Percentiles rank a stretch among this genome's conserved stretches.
These are phyloP conservation scores for Brachypterus glaber DNA, from an alignment of 2,888 invertebrate genomes.

Conservation along the genomic window DNA sequence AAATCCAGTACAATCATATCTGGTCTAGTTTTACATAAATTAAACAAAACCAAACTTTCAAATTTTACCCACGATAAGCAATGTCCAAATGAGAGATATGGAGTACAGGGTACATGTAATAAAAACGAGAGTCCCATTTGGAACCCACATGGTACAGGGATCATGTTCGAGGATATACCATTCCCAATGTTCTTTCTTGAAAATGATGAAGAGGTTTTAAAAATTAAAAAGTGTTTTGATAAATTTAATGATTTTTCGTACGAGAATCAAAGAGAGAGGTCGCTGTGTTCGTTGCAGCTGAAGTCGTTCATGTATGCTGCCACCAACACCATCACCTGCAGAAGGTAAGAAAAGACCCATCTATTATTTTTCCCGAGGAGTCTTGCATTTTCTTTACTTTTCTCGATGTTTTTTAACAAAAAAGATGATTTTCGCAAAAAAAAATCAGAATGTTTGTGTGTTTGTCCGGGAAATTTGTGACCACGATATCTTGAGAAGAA, in stretches of 20 bases:
- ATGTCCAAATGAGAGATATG: conserved; percentile 75
- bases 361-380: too few species aligned
- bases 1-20: conserved; percentile 48
- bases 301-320: conserved; percentile 86
- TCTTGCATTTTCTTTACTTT: not conserved
- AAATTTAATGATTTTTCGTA: conserved; percentile 62
- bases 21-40: conserved; percentile 53
- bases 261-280: conserved; percentile 52
- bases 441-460: too few species aligned
- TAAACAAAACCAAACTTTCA: conserved; percentile 37
- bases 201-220: conserved; percentile 51
- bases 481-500: too few species aligned
- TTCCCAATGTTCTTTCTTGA: conserved; percentile 77
- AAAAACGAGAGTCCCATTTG: conserved; percentile 44
- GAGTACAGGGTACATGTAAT: conserved; percentile 36
- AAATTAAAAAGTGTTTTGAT: conserved; percentile 52
- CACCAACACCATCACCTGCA: conserved; percentile 72
- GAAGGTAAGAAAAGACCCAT: conserved; percentile 19
- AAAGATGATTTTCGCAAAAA: not conserved
- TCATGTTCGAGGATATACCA: conserved; percentile 71
- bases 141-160: conserved; percentile 70
- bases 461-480: too few species aligned
- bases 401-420: not conserved
- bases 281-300: conserved; percentile 83
- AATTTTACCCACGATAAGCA: conserved; percentile 55